Conservation (phyloP, 2,888 invertebrate genomes). For the Noctua fimbriata region DNA sequence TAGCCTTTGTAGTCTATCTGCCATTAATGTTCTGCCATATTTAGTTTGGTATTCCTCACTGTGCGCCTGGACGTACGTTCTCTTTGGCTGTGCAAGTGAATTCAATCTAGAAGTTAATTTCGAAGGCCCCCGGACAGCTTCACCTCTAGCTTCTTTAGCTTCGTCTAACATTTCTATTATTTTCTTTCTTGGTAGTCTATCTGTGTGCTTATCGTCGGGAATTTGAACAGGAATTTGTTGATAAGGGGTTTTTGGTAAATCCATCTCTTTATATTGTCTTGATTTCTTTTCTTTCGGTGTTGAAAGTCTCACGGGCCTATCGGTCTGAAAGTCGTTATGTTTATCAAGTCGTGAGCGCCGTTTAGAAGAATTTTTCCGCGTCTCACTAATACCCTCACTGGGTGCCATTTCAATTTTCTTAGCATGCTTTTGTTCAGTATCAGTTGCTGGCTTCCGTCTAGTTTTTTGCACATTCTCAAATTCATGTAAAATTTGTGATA, state of each 20-base stretch:
- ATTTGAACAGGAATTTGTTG: conserved; percentile 45
- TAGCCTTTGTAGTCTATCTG: conserved; percentile 75
- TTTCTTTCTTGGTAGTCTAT: conserved; percentile 74
- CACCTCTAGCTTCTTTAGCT: conserved; percentile 85
- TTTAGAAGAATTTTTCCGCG: conserved; percentile 68
- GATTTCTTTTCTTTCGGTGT: conserved; percentile 63
- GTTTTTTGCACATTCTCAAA: conserved; percentile 82
- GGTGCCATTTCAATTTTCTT: conserved; percentile 73
- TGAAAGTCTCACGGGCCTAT: conserved; percentile 53
- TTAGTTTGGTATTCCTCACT: conserved; percentile 78
- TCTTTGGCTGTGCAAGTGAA: conserved; percentile 85
- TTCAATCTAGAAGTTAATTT: conserved; percentile 79
- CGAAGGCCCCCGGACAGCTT: conserved; percentile 86
- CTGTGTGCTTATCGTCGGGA: conserved; percentile 69
- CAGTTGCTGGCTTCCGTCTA: conserved; percentile 68
- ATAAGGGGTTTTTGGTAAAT: conserved; percentile 62
- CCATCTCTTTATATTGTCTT: conserved; percentile 54
- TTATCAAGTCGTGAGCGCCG: conserved; percentile 75
- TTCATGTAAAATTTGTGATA: conserved; percentile 84
- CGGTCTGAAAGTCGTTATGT: conserved; percentile 63
- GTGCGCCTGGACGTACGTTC: conserved; percentile 80
- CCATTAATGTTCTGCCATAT: conserved; percentile 74
- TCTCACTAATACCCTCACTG: conserved; percentile 65
- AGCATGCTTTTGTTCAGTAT: conserved; percentile 67
- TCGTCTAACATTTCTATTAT: conserved; percentile 83